Conservation (phyloP, 2,888 invertebrate genomes). For the Amblyteles armatorius region DNA sequence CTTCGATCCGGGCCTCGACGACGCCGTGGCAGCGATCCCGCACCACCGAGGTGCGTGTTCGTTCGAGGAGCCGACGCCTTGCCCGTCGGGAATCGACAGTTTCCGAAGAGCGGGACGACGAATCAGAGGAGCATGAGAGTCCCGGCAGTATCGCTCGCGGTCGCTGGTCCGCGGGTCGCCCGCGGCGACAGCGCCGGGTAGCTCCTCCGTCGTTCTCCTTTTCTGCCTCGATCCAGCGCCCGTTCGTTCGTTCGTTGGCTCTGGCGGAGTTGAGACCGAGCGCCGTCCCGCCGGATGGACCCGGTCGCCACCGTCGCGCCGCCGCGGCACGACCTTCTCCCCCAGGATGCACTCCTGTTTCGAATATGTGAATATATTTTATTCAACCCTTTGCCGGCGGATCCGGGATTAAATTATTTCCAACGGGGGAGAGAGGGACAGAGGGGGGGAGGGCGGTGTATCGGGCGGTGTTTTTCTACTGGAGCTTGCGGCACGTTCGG, state of each 20-base stretch:
- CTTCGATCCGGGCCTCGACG: neutral
- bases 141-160: conserved; percentile 13
- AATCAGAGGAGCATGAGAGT: conserved; percentile 80
- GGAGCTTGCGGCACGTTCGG: neutral
- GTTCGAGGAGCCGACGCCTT: conserved; percentile 69
- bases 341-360: conserved; percentile 79
- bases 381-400: conserved; percentile 84
- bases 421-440: neutral
- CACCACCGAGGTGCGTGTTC: conserved; percentile 63
- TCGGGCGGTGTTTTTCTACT: conserved; percentile 4
- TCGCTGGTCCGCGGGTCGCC: conserved; percentile 10
- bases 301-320: conserved; percentile 20
- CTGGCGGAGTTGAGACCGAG: conserved; percentile 40
- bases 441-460: conserved; percentile 9
- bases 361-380: conserved; percentile 85
- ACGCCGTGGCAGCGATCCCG: no score
- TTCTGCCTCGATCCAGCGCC: conserved; percentile 17
- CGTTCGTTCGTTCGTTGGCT: conserved; percentile 20
- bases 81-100: conserved; percentile 77
- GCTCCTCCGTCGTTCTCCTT: conserved; percentile 42
- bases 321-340: conserved; percentile 75
- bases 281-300: conserved; percentile 34
- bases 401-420: conserved; percentile 83
- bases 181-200: neutral
- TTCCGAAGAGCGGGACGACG: conserved; percentile 79